Percentiles rank a stretch among this genome's conserved stretches.
phyloP scores from a whole-genome alignment of 2,888 invertebrate species.

The Noctua janthe region DNA sequence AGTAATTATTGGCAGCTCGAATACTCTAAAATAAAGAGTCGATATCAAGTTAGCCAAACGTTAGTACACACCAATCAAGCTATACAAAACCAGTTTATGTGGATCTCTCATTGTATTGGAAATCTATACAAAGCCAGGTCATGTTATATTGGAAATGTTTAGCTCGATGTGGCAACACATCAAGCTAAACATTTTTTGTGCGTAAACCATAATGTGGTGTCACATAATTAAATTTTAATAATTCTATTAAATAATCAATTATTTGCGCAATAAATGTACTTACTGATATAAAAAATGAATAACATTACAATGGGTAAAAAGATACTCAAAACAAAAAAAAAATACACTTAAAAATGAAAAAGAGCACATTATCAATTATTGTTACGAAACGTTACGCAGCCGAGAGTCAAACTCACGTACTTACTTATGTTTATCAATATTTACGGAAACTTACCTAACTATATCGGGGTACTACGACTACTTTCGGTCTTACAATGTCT shows the following conservation, averaged over 20 bases:
- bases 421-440: constrained; percentile 17
- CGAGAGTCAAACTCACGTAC: constrained; percentile 44
- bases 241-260: neutral
- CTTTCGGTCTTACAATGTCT: neutral
- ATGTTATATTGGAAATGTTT: too few relatives aligned
- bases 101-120: too few relatives aligned
- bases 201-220: neutral
- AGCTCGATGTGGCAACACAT: too few relatives aligned
- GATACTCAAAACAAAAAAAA: neutral
- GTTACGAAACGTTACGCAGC: constrained; percentile 43
- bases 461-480: neutral
- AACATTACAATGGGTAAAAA: neutral
- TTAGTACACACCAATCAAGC: neutral
- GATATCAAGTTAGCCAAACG: neutral
- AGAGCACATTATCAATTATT: constrained; percentile 23
- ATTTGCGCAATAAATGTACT: constrained; percentile 5
- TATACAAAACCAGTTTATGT: too few relatives aligned
- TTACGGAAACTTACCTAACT: constrained; percentile 20
- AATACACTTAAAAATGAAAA: neutral
- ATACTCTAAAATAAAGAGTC: neutral
- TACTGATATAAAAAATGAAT: neutral
- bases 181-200: too few relatives aligned
- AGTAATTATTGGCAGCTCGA: neutral
- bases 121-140: too few relatives aligned
- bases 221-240: neutral